phyloP scores from a whole-genome alignment of 2,113 vertebrate genomes.

The Clarias gariepinus region DNA sequence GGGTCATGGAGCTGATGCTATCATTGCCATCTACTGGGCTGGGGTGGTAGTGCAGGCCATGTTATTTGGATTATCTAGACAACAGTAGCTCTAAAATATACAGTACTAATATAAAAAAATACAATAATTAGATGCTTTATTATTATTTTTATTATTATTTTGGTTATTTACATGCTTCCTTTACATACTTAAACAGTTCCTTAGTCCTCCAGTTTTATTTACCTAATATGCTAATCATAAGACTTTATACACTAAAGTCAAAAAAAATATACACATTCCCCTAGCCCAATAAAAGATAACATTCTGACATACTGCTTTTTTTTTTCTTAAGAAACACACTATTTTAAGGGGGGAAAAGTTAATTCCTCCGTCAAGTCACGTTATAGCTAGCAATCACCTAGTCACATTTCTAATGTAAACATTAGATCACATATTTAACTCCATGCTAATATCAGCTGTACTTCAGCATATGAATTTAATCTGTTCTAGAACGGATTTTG shows the following conservation, averaged over 20 bases:
- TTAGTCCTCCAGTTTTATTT: background rate
- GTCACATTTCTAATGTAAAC: background rate
- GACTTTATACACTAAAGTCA: background rate
- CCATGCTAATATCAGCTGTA: background rate
- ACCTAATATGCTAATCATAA: background rate
- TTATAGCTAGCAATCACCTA: background rate
- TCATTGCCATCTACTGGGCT: conserved; percentile 14
- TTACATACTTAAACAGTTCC: background rate
- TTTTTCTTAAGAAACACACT: background rate
- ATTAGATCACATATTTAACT: background rate
- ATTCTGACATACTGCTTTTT: background rate
- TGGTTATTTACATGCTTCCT: background rate
- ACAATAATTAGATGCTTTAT: background rate
- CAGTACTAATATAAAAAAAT: too few species aligned
- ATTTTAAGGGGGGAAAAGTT: background rate
- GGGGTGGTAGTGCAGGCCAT: background rate
- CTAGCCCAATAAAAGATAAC: background rate
- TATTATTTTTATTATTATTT: background rate
- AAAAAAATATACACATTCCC: background rate
- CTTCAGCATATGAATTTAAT: too few species aligned
- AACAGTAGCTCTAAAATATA: background rate
- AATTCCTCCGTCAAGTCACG: background rate
- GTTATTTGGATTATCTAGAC: background rate
- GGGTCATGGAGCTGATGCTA: background rate
- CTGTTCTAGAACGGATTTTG: too few species aligned